phyloP scores from a whole-genome alignment of 2,113 vertebrate species.

The Cnemophilus loriae region DNA sequence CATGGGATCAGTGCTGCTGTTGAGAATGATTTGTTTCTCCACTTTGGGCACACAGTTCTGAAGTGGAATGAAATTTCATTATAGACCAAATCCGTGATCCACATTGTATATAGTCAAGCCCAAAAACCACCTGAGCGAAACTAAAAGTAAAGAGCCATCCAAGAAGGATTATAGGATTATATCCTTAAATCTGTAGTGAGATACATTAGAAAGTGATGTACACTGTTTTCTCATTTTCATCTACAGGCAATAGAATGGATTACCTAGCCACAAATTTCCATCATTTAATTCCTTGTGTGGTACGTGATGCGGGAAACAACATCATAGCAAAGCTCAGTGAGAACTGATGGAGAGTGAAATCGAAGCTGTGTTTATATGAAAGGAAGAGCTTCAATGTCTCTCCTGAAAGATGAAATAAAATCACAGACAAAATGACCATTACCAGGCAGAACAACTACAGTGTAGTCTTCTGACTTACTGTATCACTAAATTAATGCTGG shows the following conservation, averaged over 20 bases:
- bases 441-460: background rate
- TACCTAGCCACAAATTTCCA: background rate
- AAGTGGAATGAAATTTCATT: background rate
- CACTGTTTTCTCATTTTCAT: constrained; percentile 17
- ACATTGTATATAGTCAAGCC: background rate
- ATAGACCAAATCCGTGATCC: background rate
- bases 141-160: background rate
- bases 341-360: background rate
- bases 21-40: background rate
- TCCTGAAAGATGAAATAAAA: background rate
- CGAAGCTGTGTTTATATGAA: background rate
- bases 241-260: background rate
- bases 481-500: background rate
- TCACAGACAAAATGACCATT: background rate
- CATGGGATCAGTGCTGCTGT: background rate
- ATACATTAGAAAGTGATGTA: background rate
- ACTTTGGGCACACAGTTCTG: background rate
- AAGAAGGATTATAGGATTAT: constrained; percentile 26
- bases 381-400: background rate
- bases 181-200: background rate
- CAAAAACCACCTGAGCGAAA: background rate
- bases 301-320: background rate
- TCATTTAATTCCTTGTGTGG: background rate
- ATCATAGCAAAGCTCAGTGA: background rate
- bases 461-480: background rate